phyloP scores from a whole-genome alignment of 2,113 vertebrate species.

The Lagenorhynchus albirostris region DNA sequence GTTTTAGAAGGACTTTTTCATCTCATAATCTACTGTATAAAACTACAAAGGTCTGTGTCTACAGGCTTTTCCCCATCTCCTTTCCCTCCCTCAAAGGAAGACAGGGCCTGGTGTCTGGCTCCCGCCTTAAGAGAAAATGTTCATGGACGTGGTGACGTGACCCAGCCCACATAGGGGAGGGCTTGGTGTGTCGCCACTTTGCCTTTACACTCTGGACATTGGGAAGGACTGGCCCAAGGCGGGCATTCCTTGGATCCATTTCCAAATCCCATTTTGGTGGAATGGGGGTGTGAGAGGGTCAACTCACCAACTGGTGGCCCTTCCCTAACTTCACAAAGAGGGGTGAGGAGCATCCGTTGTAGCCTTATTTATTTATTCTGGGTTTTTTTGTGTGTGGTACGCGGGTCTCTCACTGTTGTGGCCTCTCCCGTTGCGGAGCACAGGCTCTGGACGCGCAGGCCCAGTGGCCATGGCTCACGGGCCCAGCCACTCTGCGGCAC shows the following conservation, averaged over 20 bases:
- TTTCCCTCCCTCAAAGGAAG: conserved; percentile 54
- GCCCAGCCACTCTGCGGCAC: too few species aligned
- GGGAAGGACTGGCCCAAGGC: background rate
- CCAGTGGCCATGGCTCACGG: too few species aligned
- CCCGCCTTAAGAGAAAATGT: conserved; percentile 35
- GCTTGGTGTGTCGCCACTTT: background rate
- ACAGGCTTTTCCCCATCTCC: background rate
- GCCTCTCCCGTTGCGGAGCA: too few species aligned
- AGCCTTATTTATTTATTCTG: background rate
- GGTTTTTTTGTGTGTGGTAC: too few species aligned
- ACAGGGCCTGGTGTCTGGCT: background rate
- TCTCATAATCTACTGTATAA: conserved; percentile 33
- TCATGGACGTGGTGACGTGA: background rate
- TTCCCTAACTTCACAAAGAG: background rate
- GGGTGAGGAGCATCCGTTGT: background rate
- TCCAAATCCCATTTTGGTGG: conserved; percentile 42
- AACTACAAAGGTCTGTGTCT: conserved; percentile 57
- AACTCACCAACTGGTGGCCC: background rate
- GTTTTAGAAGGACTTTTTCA: conserved; percentile 35
- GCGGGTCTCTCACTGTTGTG: too few species aligned
- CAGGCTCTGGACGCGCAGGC: too few species aligned
- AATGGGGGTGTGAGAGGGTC: background rate
- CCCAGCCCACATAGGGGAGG: conserved; percentile 49
- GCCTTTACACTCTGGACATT: background rate
- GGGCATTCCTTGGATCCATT: background rate